These are phyloP conservation scores for Malurus elegans DNA, from an alignment of 2,113 vertebrate species.

Conservation along the genomic window DNA sequence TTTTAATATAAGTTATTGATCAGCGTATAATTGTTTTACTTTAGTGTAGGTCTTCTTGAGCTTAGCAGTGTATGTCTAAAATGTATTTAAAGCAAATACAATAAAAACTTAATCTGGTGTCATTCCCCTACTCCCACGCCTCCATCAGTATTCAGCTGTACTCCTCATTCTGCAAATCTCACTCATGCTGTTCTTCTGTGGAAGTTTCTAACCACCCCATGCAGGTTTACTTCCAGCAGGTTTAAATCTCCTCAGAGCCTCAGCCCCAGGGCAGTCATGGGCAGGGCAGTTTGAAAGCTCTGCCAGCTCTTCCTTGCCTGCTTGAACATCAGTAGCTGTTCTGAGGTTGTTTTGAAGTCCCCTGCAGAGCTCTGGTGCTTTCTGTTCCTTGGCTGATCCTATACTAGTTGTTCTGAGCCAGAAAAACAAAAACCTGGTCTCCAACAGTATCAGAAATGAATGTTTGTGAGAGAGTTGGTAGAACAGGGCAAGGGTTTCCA, in stretches of 20 bases:
- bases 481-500: background rate
- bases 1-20: background rate
- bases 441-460: background rate
- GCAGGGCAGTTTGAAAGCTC: background rate
- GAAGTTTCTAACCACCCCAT: background rate
- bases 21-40: background rate
- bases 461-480: background rate
- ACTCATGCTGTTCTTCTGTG: background rate
- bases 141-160: background rate
- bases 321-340: background rate
- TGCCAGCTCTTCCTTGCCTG: background rate
- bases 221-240: accelerated
- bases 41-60: background rate
- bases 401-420: background rate
- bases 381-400: background rate
- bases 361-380: background rate
- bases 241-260: background rate
- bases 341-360: background rate
- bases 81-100: background rate
- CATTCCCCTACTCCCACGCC: accelerated
- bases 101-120: background rate
- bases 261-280: background rate
- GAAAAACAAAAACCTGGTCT: background rate
- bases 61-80: background rate
- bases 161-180: background rate